Evolutionary conservation across 2,888 invertebrate genomes (phyloP).

Genomic region (Amphipyra berbera): DNA sequence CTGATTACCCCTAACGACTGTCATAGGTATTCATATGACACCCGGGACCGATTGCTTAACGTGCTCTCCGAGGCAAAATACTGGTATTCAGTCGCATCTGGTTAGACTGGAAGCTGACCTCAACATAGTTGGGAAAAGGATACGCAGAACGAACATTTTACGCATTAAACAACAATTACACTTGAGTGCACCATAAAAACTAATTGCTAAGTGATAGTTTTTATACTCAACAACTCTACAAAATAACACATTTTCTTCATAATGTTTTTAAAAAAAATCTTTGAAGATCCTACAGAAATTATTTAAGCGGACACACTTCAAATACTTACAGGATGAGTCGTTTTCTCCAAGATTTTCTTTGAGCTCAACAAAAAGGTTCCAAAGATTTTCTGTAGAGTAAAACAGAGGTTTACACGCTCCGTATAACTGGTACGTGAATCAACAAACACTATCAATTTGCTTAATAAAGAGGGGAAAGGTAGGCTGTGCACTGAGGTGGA

Average conservation of each 20-base stretch:
- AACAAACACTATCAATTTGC: slow-evolving; percentile 48
- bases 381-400: slow-evolving; percentile 34
- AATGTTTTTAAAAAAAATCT: slow-evolving; percentile 11
- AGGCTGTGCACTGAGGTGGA: slow-evolving; percentile 10
- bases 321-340: slow-evolving; percentile 25
- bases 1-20: no score
- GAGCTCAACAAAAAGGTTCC: slow-evolving; percentile 35
- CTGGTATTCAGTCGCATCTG: no score
- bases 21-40: no score
- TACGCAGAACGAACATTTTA: no score
- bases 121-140: no score
- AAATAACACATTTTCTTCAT: not conserved
- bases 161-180: not conserved
- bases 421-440: slow-evolving; percentile 41
- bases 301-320: slow-evolving; percentile 37
- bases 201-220: not conserved
- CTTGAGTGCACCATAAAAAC: not conserved
- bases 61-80: no score
- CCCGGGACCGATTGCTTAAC: no score
- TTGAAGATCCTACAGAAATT: slow-evolving; percentile 27
- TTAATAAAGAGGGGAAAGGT: slow-evolving; percentile 20
- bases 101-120: no score
- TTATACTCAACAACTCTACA: slow-evolving; percentile 1
- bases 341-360: slow-evolving; percentile 29
- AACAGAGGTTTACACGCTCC: slow-evolving; percentile 37